A percentile compares a stretch with the other conserved stretches of the same genome.
Conservation (phyloP, 2,797 vertebrate species). For the Labeo calbasu region DNA sequence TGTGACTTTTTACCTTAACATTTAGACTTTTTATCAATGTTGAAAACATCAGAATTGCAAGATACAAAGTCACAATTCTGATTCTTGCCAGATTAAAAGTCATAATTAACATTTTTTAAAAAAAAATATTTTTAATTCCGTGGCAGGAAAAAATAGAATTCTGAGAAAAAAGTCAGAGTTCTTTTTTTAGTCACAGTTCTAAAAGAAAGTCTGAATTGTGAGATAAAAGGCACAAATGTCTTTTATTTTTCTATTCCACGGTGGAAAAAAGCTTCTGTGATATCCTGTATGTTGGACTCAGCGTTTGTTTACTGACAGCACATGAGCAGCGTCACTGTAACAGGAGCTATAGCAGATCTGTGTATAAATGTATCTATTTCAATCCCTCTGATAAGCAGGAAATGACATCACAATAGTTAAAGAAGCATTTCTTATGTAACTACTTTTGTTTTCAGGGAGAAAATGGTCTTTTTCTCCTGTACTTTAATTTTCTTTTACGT, state of each 20-base stretch:
- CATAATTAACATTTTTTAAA: background rate
- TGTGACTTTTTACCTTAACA: background rate
- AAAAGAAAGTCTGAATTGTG: background rate
- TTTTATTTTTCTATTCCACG: background rate
- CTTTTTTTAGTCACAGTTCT: no score
- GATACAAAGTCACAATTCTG: background rate
- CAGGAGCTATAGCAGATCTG: conserved; percentile 16
- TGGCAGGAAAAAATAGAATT: background rate
- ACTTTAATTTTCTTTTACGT: conserved; percentile 86
- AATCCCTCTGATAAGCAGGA: conserved; percentile 7
- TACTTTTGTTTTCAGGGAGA: background rate
- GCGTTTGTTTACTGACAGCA: conserved; percentile 12
- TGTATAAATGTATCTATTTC: conserved; percentile 9
- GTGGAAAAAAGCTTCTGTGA: background rate
- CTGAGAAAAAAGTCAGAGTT: background rate
- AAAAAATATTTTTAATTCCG: background rate
- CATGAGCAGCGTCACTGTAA: conserved; percentile 15
- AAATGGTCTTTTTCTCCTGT: background rate
- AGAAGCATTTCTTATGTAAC: background rate
- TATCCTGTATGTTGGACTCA: conserved; percentile 1
- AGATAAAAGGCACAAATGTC: background rate
- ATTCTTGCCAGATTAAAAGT: background rate
- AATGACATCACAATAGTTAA: conserved; percentile 23
- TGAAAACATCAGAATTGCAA: background rate
- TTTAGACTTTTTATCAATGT: background rate